Evolutionary conservation across 53 echinoderm and acorn worm species (phyloP), one percentile per base, ranked within the genome.

Genomic region (Temnopleurus reevesii): DNA sequence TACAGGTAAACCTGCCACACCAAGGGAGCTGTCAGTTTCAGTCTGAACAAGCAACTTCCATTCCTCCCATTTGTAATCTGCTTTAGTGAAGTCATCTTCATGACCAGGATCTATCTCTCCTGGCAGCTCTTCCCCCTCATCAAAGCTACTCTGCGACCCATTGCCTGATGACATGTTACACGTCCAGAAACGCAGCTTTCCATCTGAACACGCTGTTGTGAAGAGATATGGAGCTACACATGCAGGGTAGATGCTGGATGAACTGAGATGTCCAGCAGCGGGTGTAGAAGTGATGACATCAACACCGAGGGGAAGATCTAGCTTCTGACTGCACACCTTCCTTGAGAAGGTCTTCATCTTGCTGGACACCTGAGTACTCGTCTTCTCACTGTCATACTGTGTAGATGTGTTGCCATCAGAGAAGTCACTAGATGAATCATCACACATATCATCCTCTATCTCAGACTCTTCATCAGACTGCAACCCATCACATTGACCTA

Each of bases 191-290:
- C 98, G 95, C 13, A 98, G 92, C 81, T 95, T 95, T 17, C 95
- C 98, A 83, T 98, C 98, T 0, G 98, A 95, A 76, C 98, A 98
- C 3, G 98, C 94, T 0, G 98, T 98, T 65, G 94, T 92, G 53
- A 98, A 87, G 76, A 98, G 80, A 55, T 95, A 95, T 6, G 94
- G 92, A 4, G 98, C 95, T 45, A 90, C 88, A 63, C 94, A 92
- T 36, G 95, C 93, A 17, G 98, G 98, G 76, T 98, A 95, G 64
- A 95, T 94, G 36, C 94, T 93, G 17, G 98, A 98, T 3, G 98
- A 98, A 81, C 98, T 98, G n/a, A 98, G 95, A 83, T 98, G 98
- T 23, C 98, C 95, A n/a, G 98, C 95, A 2, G 98, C 95, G 12
- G 98, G 94, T 30, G 93, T 91, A 8, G 95, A 95, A 65, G 89